Evolutionary conservation across 1,140 invertebrate genomes (phyloP), one percentile per base, ranked within the genome.

Genomic region (Heliothis virescens): DNA sequence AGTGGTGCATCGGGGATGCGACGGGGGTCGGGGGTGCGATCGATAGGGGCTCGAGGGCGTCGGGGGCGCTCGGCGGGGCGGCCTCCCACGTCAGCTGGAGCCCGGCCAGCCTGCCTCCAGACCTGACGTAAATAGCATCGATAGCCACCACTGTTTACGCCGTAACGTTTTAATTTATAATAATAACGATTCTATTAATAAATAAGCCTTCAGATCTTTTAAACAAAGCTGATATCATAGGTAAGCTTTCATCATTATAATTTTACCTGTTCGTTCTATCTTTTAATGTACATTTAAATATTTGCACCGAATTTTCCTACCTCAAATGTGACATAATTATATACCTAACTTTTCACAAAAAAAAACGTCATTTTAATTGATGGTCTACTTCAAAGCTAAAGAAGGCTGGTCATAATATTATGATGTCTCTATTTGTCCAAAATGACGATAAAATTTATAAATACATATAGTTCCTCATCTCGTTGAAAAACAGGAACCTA

Each of bases 1-100:
- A 91, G 89, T 91, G 89, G 89, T 91, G 89, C 89, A 91, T 87
- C 89, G 84, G 87, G 85, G 83, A 86, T 87, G 86, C 84, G 83
- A 74, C 69, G 79, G 74, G 82, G 84, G 83, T 65, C 69, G 67
- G 77, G 80, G 81, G 57, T 62, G 74, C 86, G 89, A 91, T 91
- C 90, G 88, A 92, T 92, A 89, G 80, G 83, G 83, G 78, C 29
- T 60, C 65, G 82, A 80, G 85, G 85, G 81, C 80, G 60, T 50
- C 60, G 74, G 74, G 74, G 74, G 60, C 59, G 74, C 74, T 57
- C 55, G 21, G 59, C 73, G 73, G 73, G 73, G 73, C 41, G 62
- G 7, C 77, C 80, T 67, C 84, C 81, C 81, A 67, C 84, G 81
- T 82, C 85, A 86, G 83, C 85, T 86, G 88, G 84, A 71, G 79